These are phyloP conservation scores for Ormyrus labotus DNA, from an alignment of 2,888 invertebrate species.

Conservation along the genomic window DNA sequence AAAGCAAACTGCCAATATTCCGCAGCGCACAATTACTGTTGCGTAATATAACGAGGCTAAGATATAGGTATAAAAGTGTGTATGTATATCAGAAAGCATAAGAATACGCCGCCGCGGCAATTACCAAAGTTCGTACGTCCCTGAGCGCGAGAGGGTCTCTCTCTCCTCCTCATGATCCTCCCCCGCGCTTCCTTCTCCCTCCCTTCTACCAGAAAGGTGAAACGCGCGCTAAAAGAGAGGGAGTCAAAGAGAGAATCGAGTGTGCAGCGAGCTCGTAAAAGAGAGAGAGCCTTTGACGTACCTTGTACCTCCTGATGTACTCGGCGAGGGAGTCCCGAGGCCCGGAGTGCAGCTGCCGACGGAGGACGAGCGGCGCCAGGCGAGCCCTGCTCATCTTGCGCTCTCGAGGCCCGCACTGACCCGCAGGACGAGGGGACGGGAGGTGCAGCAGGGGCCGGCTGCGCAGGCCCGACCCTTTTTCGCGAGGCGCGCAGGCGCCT, in stretches of 20 bases:
- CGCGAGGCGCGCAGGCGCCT: background rate
- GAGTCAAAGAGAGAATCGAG: background rate
- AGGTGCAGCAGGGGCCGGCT: background rate
- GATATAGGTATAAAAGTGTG: no score
- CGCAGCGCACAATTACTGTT: no score
- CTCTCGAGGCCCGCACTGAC: conserved; percentile 43
- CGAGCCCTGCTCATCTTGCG: conserved; percentile 45
- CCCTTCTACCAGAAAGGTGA: background rate
- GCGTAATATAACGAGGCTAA: no score
- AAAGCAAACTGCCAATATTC: no score
- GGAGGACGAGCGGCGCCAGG: background rate
- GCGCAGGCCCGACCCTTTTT: conserved; percentile 17
- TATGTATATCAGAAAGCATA: no score
- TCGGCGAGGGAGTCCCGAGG: background rate
- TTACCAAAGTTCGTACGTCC: conserved; percentile 45
- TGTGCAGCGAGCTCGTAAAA: no score
- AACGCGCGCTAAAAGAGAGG: background rate
- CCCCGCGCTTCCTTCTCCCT: background rate
- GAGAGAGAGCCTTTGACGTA: background rate
- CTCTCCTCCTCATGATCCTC: background rate
- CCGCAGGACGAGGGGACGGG: background rate
- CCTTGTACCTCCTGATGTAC: conserved; percentile 34
- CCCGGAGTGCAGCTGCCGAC: background rate
- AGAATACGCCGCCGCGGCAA: background rate
- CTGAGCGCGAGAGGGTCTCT: conserved; percentile 27